Conservation (phyloP, 2,113 vertebrate species). For the Oreochromis tanganicae region DNA sequence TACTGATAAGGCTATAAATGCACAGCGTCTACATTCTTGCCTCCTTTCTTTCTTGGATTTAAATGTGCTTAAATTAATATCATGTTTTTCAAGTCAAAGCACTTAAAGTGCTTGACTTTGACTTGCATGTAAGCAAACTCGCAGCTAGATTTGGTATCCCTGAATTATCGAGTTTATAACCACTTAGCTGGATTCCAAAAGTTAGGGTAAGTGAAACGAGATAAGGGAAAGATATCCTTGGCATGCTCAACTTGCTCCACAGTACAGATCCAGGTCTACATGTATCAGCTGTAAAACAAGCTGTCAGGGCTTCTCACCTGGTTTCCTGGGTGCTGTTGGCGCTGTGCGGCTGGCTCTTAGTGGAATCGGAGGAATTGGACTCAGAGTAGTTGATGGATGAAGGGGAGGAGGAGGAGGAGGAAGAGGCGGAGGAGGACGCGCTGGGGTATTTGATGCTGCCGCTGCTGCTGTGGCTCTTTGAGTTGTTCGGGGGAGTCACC, state of each 20-base stretch:
- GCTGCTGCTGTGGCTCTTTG: conserved; percentile 72
- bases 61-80: neutral
- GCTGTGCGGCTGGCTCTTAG: conserved; percentile 95
- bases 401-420: conserved; percentile 89
- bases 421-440: conserved; percentile 89
- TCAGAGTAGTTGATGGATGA: conserved; percentile 97
- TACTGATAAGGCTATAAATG: neutral
- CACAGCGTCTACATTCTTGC: neutral
- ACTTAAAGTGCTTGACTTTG: neutral
- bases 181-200: neutral
- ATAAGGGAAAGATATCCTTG: neutral
- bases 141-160: neutral
- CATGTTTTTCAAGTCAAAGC: neutral
- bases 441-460: conserved; percentile 84
- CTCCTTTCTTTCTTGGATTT: neutral
- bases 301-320: conserved; percentile 69
- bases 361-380: conserved; percentile 97
- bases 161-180: neutral
- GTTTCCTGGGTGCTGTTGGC: conserved; percentile 96
- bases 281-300: neutral
- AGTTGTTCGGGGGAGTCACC: conserved; percentile 83
- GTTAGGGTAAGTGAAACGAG: neutral
- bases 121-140: neutral
- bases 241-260: neutral
- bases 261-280: neutral